phyloP scores from a whole-genome alignment of 2,888 invertebrate species.

The Aradus depressus region DNA sequence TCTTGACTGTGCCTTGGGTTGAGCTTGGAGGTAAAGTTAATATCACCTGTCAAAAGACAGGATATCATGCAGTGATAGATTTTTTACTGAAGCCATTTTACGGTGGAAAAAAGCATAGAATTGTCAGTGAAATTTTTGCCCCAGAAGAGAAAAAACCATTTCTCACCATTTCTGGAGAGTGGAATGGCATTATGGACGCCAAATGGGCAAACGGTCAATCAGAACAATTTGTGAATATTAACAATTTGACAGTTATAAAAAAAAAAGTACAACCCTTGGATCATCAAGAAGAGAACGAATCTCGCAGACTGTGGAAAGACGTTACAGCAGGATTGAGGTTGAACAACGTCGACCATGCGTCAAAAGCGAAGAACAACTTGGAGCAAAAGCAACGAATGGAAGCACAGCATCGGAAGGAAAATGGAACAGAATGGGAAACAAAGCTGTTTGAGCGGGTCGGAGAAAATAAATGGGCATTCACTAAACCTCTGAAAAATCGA shows the following conservation, averaged over 20 bases:
- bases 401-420: conserved; percentile 69
- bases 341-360: conserved; percentile 86
- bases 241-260: conserved; percentile 68
- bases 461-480: conserved; percentile 52
- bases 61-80: conserved; percentile 83
- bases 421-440: conserved; percentile 64
- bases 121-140: conserved; percentile 69
- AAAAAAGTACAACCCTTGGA: conserved; percentile 80
- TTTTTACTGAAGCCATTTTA: conserved; percentile 98
- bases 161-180: conserved; percentile 85
- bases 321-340: conserved; percentile 89
- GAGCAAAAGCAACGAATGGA: conserved; percentile 94
- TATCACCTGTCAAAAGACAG: conserved; percentile 86
- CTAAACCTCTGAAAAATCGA: conserved; percentile 43
- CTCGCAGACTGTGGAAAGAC: conserved; percentile 90
- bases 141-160: conserved; percentile 83
- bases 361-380: conserved; percentile 75
- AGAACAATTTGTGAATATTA: conserved; percentile 73
- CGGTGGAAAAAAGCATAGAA: conserved; percentile 86
- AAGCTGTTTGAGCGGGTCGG: conserved; percentile 62
- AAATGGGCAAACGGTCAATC: conserved; percentile 59
- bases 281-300: conserved; percentile 78
- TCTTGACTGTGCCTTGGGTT: conserved; percentile 93
- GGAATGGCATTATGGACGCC: conserved; percentile 93
- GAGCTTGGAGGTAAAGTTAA: conserved; percentile 89